phyloP scores from a whole-genome alignment of 2,797 vertebrate species.

The Galagoides demidoff region DNA sequence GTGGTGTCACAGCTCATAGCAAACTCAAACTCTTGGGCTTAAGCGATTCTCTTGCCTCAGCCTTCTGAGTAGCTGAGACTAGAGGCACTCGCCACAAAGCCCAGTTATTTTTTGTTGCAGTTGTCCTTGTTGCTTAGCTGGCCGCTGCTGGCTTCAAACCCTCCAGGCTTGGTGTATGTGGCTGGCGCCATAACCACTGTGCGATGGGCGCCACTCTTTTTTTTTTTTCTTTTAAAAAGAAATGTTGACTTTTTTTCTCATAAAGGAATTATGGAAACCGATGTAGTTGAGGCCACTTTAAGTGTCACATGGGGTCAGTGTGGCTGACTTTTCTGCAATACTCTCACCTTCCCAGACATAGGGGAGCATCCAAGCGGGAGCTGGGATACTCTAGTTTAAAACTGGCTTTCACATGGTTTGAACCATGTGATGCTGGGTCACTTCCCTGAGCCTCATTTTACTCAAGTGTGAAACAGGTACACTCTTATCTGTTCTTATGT shows the following conservation, averaged over 20 bases:
- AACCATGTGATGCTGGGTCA: too few species aligned
- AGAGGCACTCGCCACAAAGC: too few species aligned
- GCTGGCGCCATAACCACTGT: too few species aligned
- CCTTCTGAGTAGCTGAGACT: too few species aligned
- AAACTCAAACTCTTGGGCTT: too few species aligned
- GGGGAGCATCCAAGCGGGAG: background rate
- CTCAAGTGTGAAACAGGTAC: background rate
- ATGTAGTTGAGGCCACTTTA: background rate
- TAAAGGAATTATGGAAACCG: background rate
- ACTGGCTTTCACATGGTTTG: background rate
- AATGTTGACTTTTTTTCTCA: background rate
- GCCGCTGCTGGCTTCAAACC: too few species aligned
- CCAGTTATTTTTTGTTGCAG: too few species aligned
- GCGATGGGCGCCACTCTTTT: too few species aligned
- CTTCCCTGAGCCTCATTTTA: background rate
- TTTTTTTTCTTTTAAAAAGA: background rate
- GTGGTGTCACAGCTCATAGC: too few species aligned
- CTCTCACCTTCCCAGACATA: background rate
- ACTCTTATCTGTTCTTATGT: background rate
- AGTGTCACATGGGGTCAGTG: background rate
- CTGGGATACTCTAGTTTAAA: background rate
- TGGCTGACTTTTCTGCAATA: background rate
- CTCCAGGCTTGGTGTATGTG: too few species aligned
- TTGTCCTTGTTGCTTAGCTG: too few species aligned
- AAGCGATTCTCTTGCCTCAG: too few species aligned